phyloP scores from a whole-genome alignment of 2,113 vertebrate genomes.

The Globicephala melas region DNA sequence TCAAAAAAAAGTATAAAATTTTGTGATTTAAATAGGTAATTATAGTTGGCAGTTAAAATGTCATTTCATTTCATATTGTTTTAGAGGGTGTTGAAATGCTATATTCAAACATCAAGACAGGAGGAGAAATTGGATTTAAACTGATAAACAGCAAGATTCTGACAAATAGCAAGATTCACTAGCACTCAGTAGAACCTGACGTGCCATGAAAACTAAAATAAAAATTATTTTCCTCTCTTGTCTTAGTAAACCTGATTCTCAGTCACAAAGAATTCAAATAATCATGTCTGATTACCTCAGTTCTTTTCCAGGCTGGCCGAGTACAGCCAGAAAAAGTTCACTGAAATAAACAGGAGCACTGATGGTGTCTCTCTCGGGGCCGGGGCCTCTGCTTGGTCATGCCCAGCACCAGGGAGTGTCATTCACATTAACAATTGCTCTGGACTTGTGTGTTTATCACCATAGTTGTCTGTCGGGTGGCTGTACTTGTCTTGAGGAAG shows the following conservation, averaged over 20 bases:
- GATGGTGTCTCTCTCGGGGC: not conserved
- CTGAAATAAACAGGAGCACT: not conserved
- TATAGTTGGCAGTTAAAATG: constrained; percentile 70
- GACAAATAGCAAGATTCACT: constrained; percentile 69
- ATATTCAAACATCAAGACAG: constrained; percentile 67
- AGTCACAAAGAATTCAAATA: constrained; percentile 69
- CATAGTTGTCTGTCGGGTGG: not conserved
- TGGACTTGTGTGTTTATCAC: not conserved
- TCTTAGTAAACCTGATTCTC: not conserved
- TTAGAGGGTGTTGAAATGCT: constrained; percentile 58
- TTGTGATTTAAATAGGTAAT: constrained; percentile 70
- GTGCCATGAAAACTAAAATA: constrained; percentile 30
- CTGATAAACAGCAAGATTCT: constrained; percentile 42
- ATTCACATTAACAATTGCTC: not conserved
- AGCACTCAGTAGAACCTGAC: not conserved
- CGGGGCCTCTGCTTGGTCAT: not conserved
- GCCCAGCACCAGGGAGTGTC: not conserved
- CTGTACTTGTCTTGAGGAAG: not conserved
- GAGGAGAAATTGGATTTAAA: constrained; percentile 73
- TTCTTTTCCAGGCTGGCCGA: constrained; percentile 51
- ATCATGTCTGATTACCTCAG: constrained; percentile 68
- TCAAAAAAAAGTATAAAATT: constrained; percentile 63
- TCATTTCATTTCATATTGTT: constrained; percentile 73
- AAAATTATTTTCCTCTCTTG: constrained; percentile 68
- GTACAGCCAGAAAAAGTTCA: constrained; percentile 5